phyloP scores from a whole-genome alignment of 1,140 invertebrate species.

The Coptotermes formosanus region DNA sequence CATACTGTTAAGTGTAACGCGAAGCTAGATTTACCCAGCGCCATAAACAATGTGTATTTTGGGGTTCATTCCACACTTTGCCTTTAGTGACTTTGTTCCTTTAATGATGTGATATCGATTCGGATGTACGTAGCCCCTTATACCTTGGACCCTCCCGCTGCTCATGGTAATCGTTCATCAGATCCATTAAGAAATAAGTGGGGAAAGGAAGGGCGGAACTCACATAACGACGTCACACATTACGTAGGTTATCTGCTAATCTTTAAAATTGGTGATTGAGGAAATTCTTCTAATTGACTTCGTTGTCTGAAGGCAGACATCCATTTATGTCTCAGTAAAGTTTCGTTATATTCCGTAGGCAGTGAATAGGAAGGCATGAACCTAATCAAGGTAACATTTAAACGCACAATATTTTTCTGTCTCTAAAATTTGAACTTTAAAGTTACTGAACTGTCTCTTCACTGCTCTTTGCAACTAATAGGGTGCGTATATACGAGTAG shows the following conservation, averaged over 20 bases:
- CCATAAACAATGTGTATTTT: background rate
- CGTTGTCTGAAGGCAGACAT: background rate
- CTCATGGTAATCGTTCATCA: background rate
- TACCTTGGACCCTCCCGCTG: background rate
- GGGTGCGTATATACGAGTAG: too few species aligned
- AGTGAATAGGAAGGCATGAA: too few species aligned
- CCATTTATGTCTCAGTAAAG: background rate
- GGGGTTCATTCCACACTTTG: background rate
- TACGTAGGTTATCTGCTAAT: background rate
- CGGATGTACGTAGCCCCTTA: background rate
- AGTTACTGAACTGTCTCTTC: too few species aligned
- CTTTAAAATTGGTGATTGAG: background rate
- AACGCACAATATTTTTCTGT: too few species aligned
- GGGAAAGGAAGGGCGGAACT: background rate
- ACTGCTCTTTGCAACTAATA: too few species aligned
- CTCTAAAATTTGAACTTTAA: too few species aligned
- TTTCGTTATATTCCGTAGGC: background rate
- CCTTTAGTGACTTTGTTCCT: background rate
- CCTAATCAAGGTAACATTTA: too few species aligned
- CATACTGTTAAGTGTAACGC: too few species aligned
- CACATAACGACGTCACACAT: background rate
- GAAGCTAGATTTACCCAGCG: background rate
- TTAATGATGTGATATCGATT: constrained; percentile 1
- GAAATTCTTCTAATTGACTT: background rate
- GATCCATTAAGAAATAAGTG: background rate